Evolutionary conservation across 2,797 vertebrate species (phyloP).

Genomic region (Eospalax fontanierii): DNA sequence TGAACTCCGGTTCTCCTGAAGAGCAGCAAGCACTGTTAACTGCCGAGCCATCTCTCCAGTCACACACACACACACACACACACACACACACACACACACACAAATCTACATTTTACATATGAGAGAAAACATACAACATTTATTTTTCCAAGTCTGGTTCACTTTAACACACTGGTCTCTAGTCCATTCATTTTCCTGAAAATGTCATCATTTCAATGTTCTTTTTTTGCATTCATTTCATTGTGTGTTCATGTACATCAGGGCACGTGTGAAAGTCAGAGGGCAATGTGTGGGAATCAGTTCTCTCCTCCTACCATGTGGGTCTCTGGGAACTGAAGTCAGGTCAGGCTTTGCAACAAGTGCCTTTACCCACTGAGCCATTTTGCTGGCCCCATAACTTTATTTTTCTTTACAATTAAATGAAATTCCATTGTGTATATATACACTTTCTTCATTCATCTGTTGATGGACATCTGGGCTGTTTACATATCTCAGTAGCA

Average conservation of each 20-base stretch:
- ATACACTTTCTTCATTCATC: background rate
- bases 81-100: too few species aligned
- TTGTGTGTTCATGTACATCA: background rate
- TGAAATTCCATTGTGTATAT: background rate
- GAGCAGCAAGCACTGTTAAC: too few species aligned
- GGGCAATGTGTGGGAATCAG: background rate
- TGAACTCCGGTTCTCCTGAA: too few species aligned
- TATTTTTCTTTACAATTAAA: background rate
- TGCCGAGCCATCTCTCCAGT: too few species aligned
- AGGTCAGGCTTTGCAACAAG: background rate
- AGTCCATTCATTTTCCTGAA: background rate
- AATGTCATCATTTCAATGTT: background rate
- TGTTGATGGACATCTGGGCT: background rate
- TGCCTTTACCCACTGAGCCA: background rate
- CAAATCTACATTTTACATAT: too few species aligned
- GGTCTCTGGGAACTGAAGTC: background rate
- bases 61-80: too few species aligned
- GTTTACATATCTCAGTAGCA: too few species aligned
- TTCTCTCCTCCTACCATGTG: background rate
- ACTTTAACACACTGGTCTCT: background rate
- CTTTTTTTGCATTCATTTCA: background rate
- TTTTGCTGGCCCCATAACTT: background rate
- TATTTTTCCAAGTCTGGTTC: background rate
- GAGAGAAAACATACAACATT: too few species aligned
- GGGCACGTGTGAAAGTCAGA: background rate